Evolutionary conservation across 2,888 invertebrate genomes (phyloP).

Genomic region (Apamea monoglypha): DNA sequence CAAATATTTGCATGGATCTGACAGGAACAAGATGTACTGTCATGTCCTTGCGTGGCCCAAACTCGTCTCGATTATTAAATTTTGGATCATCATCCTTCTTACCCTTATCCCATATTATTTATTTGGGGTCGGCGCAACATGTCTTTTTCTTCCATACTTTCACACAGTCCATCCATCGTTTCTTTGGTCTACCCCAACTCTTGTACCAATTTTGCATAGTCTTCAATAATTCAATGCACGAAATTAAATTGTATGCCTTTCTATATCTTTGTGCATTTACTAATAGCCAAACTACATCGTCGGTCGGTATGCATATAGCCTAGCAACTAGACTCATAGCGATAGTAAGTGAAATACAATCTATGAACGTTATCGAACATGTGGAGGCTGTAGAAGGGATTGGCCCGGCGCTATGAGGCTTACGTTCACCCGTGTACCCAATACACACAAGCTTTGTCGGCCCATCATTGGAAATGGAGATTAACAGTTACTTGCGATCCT

Average conservation of each 20-base stretch:
- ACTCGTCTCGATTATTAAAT: background rate
- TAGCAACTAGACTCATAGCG: background rate
- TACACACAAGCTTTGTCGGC: constrained; percentile 50
- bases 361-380: constrained; percentile 37
- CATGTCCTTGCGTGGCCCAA: background rate
- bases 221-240: background rate
- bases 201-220: background rate
- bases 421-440: constrained; percentile 29
- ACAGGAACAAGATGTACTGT: background rate
- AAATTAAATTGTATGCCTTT: background rate
- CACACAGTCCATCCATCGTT: background rate
- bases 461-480: constrained; percentile 57
- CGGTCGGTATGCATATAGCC: background rate
- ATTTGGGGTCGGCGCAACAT: background rate
- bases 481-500: constrained; percentile 54
- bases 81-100: background rate
- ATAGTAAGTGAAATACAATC: constrained; percentile 47
- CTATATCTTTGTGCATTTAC: background rate
- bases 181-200: background rate
- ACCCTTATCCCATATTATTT: background rate
- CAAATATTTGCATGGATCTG: background rate
- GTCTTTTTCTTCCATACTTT: too few relatives aligned
- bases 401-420: constrained; percentile 25
- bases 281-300: background rate
- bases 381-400: constrained; percentile 6